phyloP scores from a whole-genome alignment of 2,113 vertebrate species.

The Bufo gargarizans region DNA sequence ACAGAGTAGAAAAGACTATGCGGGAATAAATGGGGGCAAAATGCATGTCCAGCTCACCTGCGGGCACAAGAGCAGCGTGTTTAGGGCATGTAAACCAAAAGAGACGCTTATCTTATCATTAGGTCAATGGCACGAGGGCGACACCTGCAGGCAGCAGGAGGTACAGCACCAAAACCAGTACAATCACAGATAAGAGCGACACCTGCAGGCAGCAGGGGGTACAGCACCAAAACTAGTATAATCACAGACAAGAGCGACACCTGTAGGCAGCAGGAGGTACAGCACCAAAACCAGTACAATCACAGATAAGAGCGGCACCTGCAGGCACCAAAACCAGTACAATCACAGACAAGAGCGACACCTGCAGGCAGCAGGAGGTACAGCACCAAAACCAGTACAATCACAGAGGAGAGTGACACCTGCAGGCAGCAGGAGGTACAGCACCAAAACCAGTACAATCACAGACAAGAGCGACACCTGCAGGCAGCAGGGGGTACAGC shows the following conservation, averaged over 20 bases:
- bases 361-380: no score
- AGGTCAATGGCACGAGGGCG: background rate
- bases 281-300: no score
- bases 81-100: background rate
- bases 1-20: slow-evolving; percentile 74
- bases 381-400: no score
- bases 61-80: slow-evolving; percentile 14
- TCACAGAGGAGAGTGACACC: no score
- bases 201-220: background rate
- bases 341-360: no score
- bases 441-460: no score
- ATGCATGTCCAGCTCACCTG: slow-evolving; percentile 72
- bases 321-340: no score
- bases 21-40: slow-evolving; percentile 77
- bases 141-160: background rate
- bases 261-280: no score
- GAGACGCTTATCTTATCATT: background rate
- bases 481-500: background rate
- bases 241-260: no score
- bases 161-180: background rate
- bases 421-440: background rate
- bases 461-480: background rate
- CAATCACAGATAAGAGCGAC: background rate
- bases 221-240: background rate
- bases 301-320: no score